Evolutionary conservation across 2,888 invertebrate genomes (phyloP).

Genomic region (Steromphala cineraria): DNA sequence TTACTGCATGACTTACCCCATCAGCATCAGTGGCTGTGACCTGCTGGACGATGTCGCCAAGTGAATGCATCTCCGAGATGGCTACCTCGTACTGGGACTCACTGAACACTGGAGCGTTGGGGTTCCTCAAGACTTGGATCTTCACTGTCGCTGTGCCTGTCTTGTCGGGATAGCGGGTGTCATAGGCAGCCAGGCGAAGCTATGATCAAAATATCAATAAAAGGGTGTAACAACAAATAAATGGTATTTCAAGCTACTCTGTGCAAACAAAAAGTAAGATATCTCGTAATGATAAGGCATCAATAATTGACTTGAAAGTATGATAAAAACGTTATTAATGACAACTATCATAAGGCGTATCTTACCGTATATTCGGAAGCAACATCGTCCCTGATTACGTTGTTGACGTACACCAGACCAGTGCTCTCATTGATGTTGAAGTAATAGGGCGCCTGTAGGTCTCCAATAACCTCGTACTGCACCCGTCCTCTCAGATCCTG

Average conservation of each 20-base stretch:
- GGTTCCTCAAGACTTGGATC: constrained; percentile 55
- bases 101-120: constrained; percentile 49
- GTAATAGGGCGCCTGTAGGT: constrained; percentile 64
- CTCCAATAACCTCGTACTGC: constrained; percentile 48
- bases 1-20: constrained; percentile 45
- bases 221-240: too few species aligned
- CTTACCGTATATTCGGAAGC: constrained; percentile 40
- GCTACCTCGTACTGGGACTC: constrained; percentile 46
- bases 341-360: background rate
- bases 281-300: too few species aligned
- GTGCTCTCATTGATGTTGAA: constrained; percentile 50
- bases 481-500: constrained; percentile 50
- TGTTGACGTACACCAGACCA: constrained; percentile 59
- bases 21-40: constrained; percentile 57
- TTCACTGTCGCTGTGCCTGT: constrained; percentile 52
- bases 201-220: constrained; percentile 24
- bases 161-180: constrained; percentile 44
- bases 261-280: too few species aligned
- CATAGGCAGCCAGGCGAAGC: constrained; percentile 56
- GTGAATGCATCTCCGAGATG: constrained; percentile 46
- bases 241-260: too few species aligned
- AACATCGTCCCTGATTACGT: constrained; percentile 50
- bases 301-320: too few species aligned
- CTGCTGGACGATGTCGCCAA: constrained; percentile 46
- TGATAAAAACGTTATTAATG: too few species aligned